Evolutionary conservation across 2,888 invertebrate species (phyloP).

Genomic region (Lasioglossum pauxillum): DNA sequence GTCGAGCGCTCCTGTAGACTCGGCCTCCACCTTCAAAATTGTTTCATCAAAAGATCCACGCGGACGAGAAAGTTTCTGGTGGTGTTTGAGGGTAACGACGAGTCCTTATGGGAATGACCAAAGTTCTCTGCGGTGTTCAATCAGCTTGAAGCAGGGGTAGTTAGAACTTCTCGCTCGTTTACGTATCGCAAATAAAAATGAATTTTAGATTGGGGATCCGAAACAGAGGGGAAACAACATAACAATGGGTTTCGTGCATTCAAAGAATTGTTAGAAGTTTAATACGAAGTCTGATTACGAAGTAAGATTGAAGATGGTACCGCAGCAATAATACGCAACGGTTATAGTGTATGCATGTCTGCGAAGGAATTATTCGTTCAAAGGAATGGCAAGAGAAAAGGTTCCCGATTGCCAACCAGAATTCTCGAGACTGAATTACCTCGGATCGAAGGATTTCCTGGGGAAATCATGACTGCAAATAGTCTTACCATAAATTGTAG

Average conservation of each 20-base stretch:
- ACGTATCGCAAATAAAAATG: not conserved
- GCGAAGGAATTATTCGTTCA: not conserved
- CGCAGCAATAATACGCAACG: not conserved
- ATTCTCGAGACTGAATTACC: conserved; percentile 32
- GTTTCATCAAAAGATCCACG: not conserved
- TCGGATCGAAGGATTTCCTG: conserved; percentile 48
- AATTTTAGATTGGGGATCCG: not conserved
- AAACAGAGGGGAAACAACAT: no score
- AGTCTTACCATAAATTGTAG: conserved; percentile 34
- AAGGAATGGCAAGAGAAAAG: not conserved
- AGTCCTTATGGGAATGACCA: not conserved
- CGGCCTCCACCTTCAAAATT: not conserved
- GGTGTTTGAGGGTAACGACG: conserved; percentile 6
- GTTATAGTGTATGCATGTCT: not conserved
- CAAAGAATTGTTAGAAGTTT: no score
- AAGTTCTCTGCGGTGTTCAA: not conserved
- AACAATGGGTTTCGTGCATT: no score
- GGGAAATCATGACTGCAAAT: conserved; percentile 40
- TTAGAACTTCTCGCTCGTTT: not conserved
- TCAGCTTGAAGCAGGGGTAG: not conserved
- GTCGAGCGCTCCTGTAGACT: not conserved
- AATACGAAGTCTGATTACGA: not conserved
- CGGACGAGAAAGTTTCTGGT: not conserved
- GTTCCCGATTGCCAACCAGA: not conserved
- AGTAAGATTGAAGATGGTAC: not conserved